These are phyloP conservation scores for Hylia prasina DNA, from an alignment of 2,113 vertebrate species.

Conservation along the genomic window DNA sequence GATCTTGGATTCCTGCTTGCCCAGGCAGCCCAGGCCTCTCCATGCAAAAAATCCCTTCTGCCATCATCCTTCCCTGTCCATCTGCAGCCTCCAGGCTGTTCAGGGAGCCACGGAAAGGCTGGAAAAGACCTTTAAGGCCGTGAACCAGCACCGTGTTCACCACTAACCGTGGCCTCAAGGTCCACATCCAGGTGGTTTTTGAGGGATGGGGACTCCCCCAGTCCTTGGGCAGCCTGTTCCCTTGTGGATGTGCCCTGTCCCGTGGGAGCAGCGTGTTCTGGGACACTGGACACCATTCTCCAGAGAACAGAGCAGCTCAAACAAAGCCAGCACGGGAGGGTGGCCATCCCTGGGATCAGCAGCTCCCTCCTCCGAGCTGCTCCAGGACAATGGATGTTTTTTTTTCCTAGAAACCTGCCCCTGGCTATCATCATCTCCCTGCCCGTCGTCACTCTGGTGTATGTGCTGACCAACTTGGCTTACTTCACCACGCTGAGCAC, in stretches of 20 bases:
- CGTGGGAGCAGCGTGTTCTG: not conserved
- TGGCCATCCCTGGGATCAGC: rapidly evolving
- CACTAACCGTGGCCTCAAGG: not conserved
- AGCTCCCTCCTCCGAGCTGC: not conserved
- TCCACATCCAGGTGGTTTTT: not conserved
- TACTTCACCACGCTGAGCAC: slow-evolving; percentile 95
- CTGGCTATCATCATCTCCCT: slow-evolving; percentile 97
- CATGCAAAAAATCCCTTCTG: not conserved
- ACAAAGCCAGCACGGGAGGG: not conserved
- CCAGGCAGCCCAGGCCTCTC: not conserved
- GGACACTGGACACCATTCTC: rapidly evolving
- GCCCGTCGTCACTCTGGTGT: slow-evolving; percentile 92
- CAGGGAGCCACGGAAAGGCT: not conserved
- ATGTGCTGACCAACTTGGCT: slow-evolving; percentile 95
- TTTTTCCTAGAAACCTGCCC: slow-evolving; percentile 86
- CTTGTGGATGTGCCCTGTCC: not conserved
- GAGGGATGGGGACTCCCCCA: not conserved
- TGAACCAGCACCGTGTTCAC: not conserved
- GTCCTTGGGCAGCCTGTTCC: not conserved
- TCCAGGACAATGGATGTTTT: not conserved
- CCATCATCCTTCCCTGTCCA: not conserved
- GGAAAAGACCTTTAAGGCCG: not conserved
- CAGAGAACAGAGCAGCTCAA: not conserved
- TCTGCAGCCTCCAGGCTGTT: not conserved
- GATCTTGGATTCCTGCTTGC: not conserved